Base-by-base conservation (phyloP, 2,888 invertebrate species). In the Galerucella nymphaeae region DNA sequence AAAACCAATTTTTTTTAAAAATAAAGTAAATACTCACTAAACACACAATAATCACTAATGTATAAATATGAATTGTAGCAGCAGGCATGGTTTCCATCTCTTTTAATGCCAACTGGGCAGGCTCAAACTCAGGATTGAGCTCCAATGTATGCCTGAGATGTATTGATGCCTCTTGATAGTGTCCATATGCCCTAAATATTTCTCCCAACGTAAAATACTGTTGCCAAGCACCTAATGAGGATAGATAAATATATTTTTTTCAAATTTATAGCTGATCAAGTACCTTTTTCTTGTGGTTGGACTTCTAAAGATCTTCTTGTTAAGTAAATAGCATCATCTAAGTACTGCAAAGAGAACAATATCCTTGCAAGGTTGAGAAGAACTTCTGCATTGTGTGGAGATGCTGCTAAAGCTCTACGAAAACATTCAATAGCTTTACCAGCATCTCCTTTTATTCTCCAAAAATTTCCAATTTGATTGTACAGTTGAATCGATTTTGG, bases 191-290 rank as follows among this genome's bases (percentile, higher is more conserved):
- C 87, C 95, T 96, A 84, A 96, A 94, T 85, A 96, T 96, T 87
- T 96, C 96, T 8, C 96, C 96, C 69, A 96, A 90, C 8, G 96
- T 96, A 85, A 96, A 95, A 88, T 96, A 95, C 86, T 96, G 96
- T 83, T 95, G 94, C 96, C 96, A 96, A 2, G 95, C 93, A 83
- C 93, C 75, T 94, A 64, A 41, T 62, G 59, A 38, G 14, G 45
- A n/a, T 23, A 65, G 20, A 68, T 23, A 68, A 53, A 38, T 66
- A 30, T 38, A 55, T 13, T 1, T 45, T 13, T 14, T 5, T 14
- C 1, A 45, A 30, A 16, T 45, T 64, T 45, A 53, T 58, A 41
- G 8, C 41, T 38, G 30, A 38, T 38, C 30, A 38, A 38, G 30
- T 59, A 75, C 75, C 79, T 83, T 94, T 93, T 83, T 95, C 95